Percentiles rank a stretch among this genome's conserved stretches.
Conservation (phyloP, 2,113 vertebrate species). For the Toxotes chatareus region DNA sequence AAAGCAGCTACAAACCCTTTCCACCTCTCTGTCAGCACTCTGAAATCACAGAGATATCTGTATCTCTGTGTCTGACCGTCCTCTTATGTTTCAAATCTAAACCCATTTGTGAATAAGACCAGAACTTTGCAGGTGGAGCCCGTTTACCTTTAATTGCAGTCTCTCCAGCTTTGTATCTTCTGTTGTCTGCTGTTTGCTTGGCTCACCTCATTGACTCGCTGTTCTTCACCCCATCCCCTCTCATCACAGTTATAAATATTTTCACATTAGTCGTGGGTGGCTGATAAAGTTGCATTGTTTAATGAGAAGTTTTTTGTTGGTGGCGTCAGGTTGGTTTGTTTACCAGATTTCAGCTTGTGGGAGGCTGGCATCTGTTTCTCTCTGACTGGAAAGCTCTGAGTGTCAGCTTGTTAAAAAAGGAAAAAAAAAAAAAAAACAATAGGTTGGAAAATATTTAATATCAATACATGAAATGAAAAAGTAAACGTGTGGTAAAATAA, state of each 20-base stretch:
- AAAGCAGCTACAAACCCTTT: constrained; percentile 6
- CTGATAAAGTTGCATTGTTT: constrained; percentile 75
- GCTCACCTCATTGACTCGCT: constrained; percentile 39
- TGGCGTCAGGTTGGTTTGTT: constrained; percentile 69
- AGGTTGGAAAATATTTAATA: constrained; percentile 43
- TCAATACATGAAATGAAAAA: constrained; percentile 21
- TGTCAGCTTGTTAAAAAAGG: constrained; percentile 57
- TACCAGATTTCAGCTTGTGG: constrained; percentile 68
- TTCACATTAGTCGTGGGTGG: constrained; percentile 60
- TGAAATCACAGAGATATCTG: constrained; percentile 17
- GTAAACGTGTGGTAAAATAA: background rate
- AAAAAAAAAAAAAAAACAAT: constrained; percentile 7
- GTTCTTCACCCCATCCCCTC: constrained; percentile 40
- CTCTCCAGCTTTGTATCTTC: constrained; percentile 21
- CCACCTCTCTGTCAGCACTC: background rate
- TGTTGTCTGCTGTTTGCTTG: constrained; percentile 11
- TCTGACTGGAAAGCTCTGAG: constrained; percentile 48
- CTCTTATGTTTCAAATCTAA: constrained; percentile 13
- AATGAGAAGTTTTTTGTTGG: constrained; percentile 61
- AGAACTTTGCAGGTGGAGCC: background rate
- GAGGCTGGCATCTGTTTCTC: constrained; percentile 77
- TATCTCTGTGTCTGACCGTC: constrained; percentile 6
- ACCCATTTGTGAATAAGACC: background rate
- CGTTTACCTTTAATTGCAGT: constrained; percentile 11
- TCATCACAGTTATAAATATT: constrained; percentile 55